Base-by-base conservation (phyloP, 1,140 invertebrate genomes). In the Trachymyrmex cornetzi region DNA sequence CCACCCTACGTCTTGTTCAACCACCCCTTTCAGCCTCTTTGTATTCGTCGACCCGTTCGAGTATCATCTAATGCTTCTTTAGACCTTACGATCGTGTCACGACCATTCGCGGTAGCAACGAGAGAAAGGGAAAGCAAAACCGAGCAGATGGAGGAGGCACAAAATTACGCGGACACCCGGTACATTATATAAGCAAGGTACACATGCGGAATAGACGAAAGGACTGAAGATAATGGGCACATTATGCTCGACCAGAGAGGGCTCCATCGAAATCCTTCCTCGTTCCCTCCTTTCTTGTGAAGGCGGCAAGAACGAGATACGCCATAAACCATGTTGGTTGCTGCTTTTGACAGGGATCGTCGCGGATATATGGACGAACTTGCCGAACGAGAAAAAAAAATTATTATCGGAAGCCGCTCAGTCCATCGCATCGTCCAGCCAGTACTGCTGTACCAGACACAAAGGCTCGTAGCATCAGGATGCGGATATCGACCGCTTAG, bases 161-260 rank as follows among this genome's bases (percentile, higher is more conserved):
- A 16, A 87, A 87, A 90, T 90, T 89, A 81, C 85, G 30, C 30
- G 59, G 71, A 89, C 90, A 91, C 89, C 90, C 90, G 90, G 89
- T 91, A 85, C 75, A 48, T 85, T 89, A 89, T 86, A 57, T 67
- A 66, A 24, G 66, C 72, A 84, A 74, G 38, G 48, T 86, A 90
- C 71, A 79, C 84, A 88, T 44, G 57, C 69, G 34, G 66, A 67
- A 89, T 74, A 77, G 86, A 72, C 55, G 88, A 87, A 88, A 91
- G 89, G 91, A 89, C 90, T 92, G 93, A 48, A 93, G 92, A 93
- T 93, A 93, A 93, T 93, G 91, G 92, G 89, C 77, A 79, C 90
- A 93, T 93, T 93, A 93, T 92, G 91, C 91, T 91, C 79, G 71
- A 64, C 79, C 88, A 75, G 86, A 91, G 89, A 91, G 88, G 88